Evolutionary conservation across 2,797 vertebrate species (phyloP), one percentile per base, ranked within the genome.

Genomic region (Adelosebastes latens): DNA sequence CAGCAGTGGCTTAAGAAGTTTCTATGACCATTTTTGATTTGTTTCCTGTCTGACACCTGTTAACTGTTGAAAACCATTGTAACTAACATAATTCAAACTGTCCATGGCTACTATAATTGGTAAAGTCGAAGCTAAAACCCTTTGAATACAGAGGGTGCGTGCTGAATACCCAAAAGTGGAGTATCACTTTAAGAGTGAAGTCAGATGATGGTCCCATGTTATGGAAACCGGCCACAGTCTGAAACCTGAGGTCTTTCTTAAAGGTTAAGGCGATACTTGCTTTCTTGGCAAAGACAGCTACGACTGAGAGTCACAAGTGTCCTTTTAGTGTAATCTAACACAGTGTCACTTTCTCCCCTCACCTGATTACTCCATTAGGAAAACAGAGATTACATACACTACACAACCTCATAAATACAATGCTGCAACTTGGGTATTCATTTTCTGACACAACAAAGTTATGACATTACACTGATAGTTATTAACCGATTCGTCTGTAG

Each of bases 221-320:
- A 76, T 81, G 79, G 82, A 88, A 88, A 84, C 66, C 8, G 12
- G 67, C 76, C 78, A 69, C 39, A 39, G 4, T 80, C 24, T 85
- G 49, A 78, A 88, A 88, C 73, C 58, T 34, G 72, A 88, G 72
- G 75, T 85, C 74, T 77, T 63, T 79, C 67, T 77, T 12, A 76
- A 87, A 87, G 81, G 85, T 82, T 77, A 83, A 49, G 36, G 64
- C 8, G 8, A 74, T 46, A 42, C 70, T 75, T 79, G 36, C 49
- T 60, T 65, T 72, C 60, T 75, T 86, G 81, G 77, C 69, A 81
- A 75, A 76, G 67, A 73, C 1, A 32, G 56, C 7, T 6, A 75
- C 5, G 7, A 52, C 52, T 68, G n/a, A 58, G 29, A 74, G 74
- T 87, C 78, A 84, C 82, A 84, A 69, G 73, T 87, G 86, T 82